phyloP scores from a whole-genome alignment of 2,113 vertebrate genomes.

The Microcebus ravelobensis region DNA sequence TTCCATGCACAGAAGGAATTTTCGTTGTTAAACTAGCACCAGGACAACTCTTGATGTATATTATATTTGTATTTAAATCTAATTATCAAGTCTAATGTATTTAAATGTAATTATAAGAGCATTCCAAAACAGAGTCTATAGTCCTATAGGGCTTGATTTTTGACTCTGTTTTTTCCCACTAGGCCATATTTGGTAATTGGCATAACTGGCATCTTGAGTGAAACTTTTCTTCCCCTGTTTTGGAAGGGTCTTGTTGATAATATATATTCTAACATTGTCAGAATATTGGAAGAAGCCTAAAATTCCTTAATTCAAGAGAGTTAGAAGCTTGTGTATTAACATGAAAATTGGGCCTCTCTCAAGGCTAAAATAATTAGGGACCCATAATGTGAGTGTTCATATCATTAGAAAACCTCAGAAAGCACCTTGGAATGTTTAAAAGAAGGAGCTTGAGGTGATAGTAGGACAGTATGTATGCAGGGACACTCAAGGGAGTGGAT shows the following conservation, averaged over 20 bases:
- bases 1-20: neutral
- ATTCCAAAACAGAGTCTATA: neutral
- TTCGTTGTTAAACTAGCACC: neutral
- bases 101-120: neutral
- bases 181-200: neutral
- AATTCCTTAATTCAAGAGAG: neutral
- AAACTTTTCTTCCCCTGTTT: neutral
- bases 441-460: neutral
- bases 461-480: neutral
- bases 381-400: neutral
- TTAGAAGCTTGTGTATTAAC: neutral
- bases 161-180: neutral
- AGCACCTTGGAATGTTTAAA: neutral
- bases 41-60: neutral
- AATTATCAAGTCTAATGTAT: neutral
- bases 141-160: neutral
- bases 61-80: neutral
- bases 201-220: neutral
- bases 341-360: neutral
- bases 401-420: neutral
- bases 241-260: neutral
- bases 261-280: neutral
- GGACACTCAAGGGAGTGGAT: neutral
- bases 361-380: neutral
- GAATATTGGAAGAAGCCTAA: neutral